Percentiles rank a stretch among this genome's conserved stretches.
phyloP scores from a whole-genome alignment of 2,888 invertebrate species.

The Nymphalis c-album region DNA sequence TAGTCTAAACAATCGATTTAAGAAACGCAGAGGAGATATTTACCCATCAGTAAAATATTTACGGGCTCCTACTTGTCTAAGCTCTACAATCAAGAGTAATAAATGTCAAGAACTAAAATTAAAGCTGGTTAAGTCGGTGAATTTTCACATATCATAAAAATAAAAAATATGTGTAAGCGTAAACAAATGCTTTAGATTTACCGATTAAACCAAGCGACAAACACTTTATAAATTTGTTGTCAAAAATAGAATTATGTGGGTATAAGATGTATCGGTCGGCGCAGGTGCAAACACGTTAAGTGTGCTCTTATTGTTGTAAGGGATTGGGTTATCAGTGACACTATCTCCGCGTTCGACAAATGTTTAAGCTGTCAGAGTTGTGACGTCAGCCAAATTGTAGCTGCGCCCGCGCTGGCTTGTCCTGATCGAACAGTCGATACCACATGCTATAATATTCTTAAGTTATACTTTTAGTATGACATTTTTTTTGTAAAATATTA shows the following conservation, averaged over 20 bases:
- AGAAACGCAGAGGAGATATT: no score
- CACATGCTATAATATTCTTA: constrained; percentile 39
- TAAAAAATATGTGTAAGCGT: background rate
- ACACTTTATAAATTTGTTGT: constrained; percentile 19
- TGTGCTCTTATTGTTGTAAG: constrained; percentile 80
- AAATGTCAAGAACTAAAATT: no score
- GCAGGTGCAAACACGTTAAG: constrained; percentile 82
- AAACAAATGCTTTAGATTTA: constrained; percentile 9
- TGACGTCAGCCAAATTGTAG: constrained; percentile 76
- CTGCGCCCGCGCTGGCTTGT: constrained; percentile 56
- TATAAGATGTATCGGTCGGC: constrained; percentile 58
- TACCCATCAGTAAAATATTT: no score
- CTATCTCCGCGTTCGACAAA: constrained; percentile 79
- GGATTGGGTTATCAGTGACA: constrained; percentile 81
- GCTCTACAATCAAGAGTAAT: no score
- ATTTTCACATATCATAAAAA: no score
- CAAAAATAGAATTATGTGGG: constrained; percentile 60
- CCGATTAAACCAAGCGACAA: constrained; percentile 16
- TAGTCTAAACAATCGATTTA: no score
- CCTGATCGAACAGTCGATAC: constrained; percentile 65
- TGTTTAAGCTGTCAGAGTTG: constrained; percentile 79
- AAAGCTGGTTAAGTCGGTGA: no score
- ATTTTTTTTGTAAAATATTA: constrained; percentile 36
- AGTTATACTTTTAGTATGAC: constrained; percentile 32
- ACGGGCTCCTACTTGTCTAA: no score